Conservation (phyloP, 2,888 invertebrate genomes). For the Antheraea yamamai region DNA sequence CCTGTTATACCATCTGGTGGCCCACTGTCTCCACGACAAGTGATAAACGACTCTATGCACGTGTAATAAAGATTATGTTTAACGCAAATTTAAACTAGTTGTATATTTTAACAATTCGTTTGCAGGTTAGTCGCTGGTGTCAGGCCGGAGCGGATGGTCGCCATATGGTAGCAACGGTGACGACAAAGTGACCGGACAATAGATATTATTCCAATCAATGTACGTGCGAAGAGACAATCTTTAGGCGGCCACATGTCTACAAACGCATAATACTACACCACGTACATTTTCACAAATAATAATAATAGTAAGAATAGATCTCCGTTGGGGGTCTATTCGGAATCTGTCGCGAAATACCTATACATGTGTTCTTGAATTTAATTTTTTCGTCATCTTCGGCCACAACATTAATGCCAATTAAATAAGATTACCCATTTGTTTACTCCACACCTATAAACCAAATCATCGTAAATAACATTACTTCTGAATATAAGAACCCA, state of each 20-base stretch:
- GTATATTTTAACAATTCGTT: slow-evolving; percentile 4
- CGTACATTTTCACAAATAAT: not conserved
- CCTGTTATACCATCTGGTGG: slow-evolving; percentile 57
- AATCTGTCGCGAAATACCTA: no score
- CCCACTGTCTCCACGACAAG: slow-evolving; percentile 8
- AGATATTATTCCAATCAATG: not conserved
- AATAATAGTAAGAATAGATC: not conserved
- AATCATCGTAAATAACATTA: not conserved
- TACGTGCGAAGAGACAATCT: slow-evolving; percentile 8
- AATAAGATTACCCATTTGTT: not conserved
- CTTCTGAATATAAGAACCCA: not conserved
- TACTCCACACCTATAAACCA: not conserved
- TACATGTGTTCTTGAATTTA: no score
- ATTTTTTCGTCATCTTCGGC: no score
- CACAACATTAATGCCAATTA: not conserved
- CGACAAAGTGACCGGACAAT: slow-evolving; percentile 6
- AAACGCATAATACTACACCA: not conserved
- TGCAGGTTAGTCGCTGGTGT: slow-evolving; percentile 10
- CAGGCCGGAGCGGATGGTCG: slow-evolving; percentile 5
- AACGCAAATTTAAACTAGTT: not conserved
- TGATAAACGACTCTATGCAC: not conserved
- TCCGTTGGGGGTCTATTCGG: not conserved
- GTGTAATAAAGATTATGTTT: not conserved
- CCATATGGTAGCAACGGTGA: slow-evolving; percentile 13
- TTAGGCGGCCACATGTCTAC: not conserved